Base-by-base conservation (phyloP, 1,140 invertebrate genomes). In the Calosoma granatense region DNA sequence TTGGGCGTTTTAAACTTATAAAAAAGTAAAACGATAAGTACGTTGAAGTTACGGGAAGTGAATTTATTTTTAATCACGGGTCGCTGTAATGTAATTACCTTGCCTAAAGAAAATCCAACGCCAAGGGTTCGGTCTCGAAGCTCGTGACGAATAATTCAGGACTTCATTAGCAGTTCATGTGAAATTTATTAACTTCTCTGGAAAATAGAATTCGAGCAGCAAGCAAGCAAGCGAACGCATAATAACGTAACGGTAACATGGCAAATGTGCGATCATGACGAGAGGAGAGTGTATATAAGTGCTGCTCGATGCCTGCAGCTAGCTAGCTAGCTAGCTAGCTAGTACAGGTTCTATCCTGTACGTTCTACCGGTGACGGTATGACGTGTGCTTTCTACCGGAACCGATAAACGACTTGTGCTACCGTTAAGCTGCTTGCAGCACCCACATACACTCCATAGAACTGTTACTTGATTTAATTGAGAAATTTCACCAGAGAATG, bases 141-240 rank as follows among this genome's bases (percentile, higher is more conserved):
- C 15, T 47, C 17, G 41, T 17, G 15, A 47, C 41, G 41, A 47
- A 47, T 47, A 11, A 47, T 47, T 47, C 17, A 47, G 6, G 15
- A 47, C 41, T 47, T 47, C 41, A 47, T 47, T 47, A 47, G 41
- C 41, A 47, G 41, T 47, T 47, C 41, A 47, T 47, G 41, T 47
- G 41, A 47, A 47, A 47, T 47, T 47, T 47, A 47, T 47, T 47
- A 47, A 47, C 41, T 47, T 47, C 17, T 47, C 41, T 6, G 3
- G 41, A 47, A 47, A 47, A 47, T 47, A 47, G 17, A 12, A 47
- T 47, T 17, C 41, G 41, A 4, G 3, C 9, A 36, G 26, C n/a
- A 36, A 36, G 26, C 6, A 36, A n/a, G 26, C 6, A 36, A 36
- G 26, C 6, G 6, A 36, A 36, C 6, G 26, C n/a, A 36, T 36